phyloP scores from a whole-genome alignment of 2,888 invertebrate species.

The Hydrotaea diabolus region DNA sequence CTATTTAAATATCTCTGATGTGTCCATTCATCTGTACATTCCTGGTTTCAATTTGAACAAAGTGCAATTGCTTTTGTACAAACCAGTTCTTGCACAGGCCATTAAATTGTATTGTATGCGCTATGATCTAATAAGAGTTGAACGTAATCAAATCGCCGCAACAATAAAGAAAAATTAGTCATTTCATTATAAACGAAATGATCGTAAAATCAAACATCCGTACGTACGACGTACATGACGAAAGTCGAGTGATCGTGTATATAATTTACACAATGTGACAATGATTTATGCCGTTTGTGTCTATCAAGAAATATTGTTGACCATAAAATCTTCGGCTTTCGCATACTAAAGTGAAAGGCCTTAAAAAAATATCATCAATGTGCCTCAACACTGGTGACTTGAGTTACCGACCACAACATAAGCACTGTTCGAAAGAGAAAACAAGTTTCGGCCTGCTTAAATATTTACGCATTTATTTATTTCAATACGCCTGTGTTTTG shows the following conservation, averaged over 20 bases:
- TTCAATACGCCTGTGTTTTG: too few species aligned
- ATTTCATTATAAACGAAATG: slow-evolving; percentile 10
- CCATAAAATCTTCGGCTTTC: too few species aligned
- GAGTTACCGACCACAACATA: too few species aligned
- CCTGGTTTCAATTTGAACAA: neutral
- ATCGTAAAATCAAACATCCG: neutral
- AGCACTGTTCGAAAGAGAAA: too few species aligned
- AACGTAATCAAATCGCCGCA: neutral
- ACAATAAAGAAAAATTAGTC: neutral
- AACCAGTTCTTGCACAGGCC: neutral
- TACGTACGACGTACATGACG: too few species aligned
- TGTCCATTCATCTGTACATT: neutral
- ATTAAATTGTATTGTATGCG: neutral
- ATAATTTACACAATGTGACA: slow-evolving; percentile 2
- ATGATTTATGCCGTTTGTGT: neutral
- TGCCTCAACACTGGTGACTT: too few species aligned
- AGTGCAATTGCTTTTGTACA: neutral
- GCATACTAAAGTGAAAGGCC: too few species aligned
- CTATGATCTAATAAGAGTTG: slow-evolving; percentile 2
- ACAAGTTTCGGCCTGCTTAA: too few species aligned
- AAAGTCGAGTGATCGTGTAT: neutral
- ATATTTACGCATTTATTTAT: too few species aligned
- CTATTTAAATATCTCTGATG: neutral
- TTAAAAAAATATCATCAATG: too few species aligned
- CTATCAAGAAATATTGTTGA: too few species aligned